These are phyloP conservation scores for Hypercompe scribonia DNA, from an alignment of 2,888 invertebrate species.

Conservation along the genomic window DNA sequence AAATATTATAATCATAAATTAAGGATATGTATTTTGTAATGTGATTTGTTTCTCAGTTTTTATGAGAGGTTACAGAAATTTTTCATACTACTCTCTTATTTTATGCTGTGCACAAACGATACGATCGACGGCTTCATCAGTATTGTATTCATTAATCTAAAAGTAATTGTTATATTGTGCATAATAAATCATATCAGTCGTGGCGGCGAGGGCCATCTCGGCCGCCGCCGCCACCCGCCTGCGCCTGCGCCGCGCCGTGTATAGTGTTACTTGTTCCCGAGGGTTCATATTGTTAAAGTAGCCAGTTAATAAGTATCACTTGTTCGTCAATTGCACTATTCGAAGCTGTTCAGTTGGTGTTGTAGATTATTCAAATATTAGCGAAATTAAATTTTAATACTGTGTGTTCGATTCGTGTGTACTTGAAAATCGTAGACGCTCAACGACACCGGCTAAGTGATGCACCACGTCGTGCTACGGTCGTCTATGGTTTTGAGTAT, in stretches of 20 bases:
- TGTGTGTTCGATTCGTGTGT: constrained; percentile 49
- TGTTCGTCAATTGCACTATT: constrained; percentile 86
- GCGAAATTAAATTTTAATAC: constrained; percentile 63
- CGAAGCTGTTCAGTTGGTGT: constrained; percentile 80
- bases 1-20: constrained; percentile 83
- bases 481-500: constrained; percentile 61
- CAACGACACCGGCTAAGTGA: constrained; percentile 31
- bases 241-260: constrained; percentile 54
- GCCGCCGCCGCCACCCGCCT: constrained; percentile 48
- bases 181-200: constrained; percentile 76
- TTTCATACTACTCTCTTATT: constrained; percentile 74
- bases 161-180: constrained; percentile 79
- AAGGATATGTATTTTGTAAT: constrained; percentile 86
- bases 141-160: constrained; percentile 72
- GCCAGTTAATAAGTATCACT: constrained; percentile 83
- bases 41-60: constrained; percentile 83
- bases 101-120: constrained; percentile 84
- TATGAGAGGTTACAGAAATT: constrained; percentile 78
- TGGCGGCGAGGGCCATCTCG: constrained; percentile 61
- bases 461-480: constrained; percentile 35
- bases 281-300: constrained; percentile 82
- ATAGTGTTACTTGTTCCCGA: constrained; percentile 78
- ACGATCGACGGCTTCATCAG: constrained; percentile 72
- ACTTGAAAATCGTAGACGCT: constrained; percentile 62
- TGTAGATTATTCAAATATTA: constrained; percentile 72